Conservation (phyloP, 2,888 invertebrate species). For the Melinaea menophilus region DNA sequence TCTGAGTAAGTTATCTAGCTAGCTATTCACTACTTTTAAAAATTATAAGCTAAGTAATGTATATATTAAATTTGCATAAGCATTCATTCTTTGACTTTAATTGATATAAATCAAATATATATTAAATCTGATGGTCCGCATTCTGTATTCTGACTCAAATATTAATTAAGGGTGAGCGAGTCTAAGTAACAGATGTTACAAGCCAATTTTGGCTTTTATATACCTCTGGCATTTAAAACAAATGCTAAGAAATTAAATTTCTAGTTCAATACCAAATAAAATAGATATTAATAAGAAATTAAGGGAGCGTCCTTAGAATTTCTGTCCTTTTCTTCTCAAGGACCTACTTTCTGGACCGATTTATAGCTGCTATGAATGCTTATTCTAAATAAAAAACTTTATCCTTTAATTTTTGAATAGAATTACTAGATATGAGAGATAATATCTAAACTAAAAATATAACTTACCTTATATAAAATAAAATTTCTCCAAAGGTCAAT, state of each 20-base stretch:
- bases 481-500: neutral
- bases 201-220: constrained; percentile 45
- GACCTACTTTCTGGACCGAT: too few relatives aligned
- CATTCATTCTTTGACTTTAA: constrained; percentile 2
- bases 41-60: neutral
- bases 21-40: neutral
- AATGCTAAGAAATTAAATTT: constrained; percentile 2
- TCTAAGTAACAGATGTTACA: constrained; percentile 56
- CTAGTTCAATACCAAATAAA: neutral
- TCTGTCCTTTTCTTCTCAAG: too few relatives aligned
- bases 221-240: constrained; percentile 1
- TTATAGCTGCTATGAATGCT: too few relatives aligned
- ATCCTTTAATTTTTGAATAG: too few relatives aligned
- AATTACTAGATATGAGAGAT: too few relatives aligned
- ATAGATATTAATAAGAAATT: too few relatives aligned
- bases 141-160: constrained; percentile 61
- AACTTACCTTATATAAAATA: too few relatives aligned
- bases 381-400: too few relatives aligned
- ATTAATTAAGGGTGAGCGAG: constrained; percentile 58
- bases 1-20: too few relatives aligned
- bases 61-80: neutral
- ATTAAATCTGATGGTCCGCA: constrained; percentile 52
- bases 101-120: constrained; percentile 11
- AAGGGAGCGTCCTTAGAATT: too few relatives aligned
- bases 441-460: too few relatives aligned